Evolutionary conservation across 2,113 vertebrate genomes (phyloP).

Genomic region (Mobula hypostoma): DNA sequence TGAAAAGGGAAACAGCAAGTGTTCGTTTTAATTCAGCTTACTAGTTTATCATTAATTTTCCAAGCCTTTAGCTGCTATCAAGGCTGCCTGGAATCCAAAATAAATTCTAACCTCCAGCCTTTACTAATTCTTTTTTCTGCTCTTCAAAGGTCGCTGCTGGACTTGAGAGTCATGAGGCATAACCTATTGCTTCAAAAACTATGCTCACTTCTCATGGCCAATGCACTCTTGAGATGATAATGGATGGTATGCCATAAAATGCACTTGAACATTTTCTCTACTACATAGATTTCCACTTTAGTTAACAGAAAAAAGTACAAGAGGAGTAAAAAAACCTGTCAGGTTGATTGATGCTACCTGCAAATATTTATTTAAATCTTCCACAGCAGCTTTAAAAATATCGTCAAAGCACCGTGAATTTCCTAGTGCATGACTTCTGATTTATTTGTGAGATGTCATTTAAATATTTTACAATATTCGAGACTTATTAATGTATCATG

Average conservation of each 20-base stretch:
- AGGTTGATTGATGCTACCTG: slow-evolving; percentile 11
- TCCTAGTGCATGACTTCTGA: not conserved
- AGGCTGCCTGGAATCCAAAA: not conserved
- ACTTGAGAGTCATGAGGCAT: slow-evolving; percentile 16
- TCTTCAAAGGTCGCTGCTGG: slow-evolving; percentile 8
- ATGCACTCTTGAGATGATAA: slow-evolving; percentile 11
- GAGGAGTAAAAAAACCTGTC: not conserved
- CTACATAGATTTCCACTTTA: slow-evolving; percentile 18
- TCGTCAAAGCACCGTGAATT: not conserved
- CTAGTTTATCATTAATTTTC: not conserved
- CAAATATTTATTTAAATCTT: slow-evolving; percentile 21
- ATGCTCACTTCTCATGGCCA: not conserved
- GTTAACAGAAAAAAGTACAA: slow-evolving; percentile 27
- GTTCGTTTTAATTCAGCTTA: not conserved
- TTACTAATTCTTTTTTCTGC: not conserved
- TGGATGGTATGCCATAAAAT: slow-evolving; percentile 26
- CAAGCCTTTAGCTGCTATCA: not conserved
- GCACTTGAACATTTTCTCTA: slow-evolving; percentile 30
- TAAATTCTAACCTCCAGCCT: not conserved
- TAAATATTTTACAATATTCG: not conserved
- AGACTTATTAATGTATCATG: not conserved
- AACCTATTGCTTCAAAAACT: slow-evolving; percentile 25
- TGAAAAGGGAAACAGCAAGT: too few relatives aligned
- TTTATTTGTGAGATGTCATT: not conserved
- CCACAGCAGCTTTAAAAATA: not conserved